Evolutionary conservation across 2,113 vertebrate genomes (phyloP).

Genomic region (Oreochromis spilurus): DNA sequence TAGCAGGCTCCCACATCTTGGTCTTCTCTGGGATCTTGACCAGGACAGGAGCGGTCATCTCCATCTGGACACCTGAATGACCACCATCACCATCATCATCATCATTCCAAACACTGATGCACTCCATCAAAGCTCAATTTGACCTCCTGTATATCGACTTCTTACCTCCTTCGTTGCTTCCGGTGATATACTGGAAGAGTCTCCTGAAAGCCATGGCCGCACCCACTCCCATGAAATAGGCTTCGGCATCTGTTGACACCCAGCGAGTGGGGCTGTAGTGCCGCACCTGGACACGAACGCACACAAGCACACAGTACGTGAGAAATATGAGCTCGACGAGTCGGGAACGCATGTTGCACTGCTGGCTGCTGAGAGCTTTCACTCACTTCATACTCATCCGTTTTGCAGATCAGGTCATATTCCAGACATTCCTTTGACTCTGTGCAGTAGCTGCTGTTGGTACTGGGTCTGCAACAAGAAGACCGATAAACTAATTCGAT

Average conservation of each 20-base stretch:
- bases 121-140: background rate
- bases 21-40: conserved; percentile 73
- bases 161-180: conserved; percentile 68
- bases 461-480: conserved; percentile 49
- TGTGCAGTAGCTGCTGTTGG: conserved; percentile 67
- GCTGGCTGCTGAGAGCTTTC: background rate
- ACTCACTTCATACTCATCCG: conserved; percentile 73
- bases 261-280: conserved; percentile 73
- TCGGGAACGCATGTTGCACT: background rate
- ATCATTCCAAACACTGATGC: background rate
- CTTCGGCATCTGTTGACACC: conserved; percentile 75
- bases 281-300: conserved; percentile 61
- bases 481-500: background rate
- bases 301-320: background rate
- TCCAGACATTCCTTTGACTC: conserved; percentile 74
- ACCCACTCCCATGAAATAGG: conserved; percentile 76
- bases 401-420: conserved; percentile 71
- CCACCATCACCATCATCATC: background rate
- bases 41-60: conserved; percentile 76
- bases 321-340: background rate
- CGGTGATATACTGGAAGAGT: conserved; percentile 76
- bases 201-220: conserved; percentile 76
- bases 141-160: too few relatives aligned
- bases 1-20: conserved; percentile 71
- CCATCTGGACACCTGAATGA: conserved; percentile 63